These are phyloP conservation scores for Phyllotreta cruciferae DNA, from an alignment of 2,888 invertebrate genomes.

Conservation along the genomic window DNA sequence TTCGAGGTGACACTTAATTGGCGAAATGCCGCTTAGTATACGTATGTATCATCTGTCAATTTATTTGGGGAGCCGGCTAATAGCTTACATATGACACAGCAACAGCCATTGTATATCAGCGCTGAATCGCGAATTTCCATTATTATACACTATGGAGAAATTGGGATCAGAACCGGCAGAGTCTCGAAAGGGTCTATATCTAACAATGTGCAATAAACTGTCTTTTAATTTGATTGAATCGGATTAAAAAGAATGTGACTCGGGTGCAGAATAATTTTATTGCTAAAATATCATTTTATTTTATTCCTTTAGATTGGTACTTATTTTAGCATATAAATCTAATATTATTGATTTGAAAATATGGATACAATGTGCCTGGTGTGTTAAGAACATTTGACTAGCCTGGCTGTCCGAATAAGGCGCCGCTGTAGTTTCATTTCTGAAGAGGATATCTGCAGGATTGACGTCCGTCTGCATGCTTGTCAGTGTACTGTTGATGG, in stretches of 20 bases:
- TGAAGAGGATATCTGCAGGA: slow-evolving; percentile 6
- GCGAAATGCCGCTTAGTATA: slow-evolving; percentile 4
- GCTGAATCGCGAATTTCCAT: slow-evolving; percentile 11
- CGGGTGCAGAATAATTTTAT: too few relatives aligned
- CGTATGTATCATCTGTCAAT: slow-evolving; percentile 16
- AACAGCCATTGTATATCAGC: slow-evolving; percentile 3
- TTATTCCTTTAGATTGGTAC: too few relatives aligned
- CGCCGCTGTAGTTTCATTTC: slow-evolving; percentile 2
- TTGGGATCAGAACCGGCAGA: slow-evolving; percentile 4
- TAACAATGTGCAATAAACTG: not conserved
- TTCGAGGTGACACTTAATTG: slow-evolving; percentile 19
- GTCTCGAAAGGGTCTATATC: slow-evolving; percentile 1
- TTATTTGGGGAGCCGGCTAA: slow-evolving; percentile 6
- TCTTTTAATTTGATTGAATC: too few relatives aligned
- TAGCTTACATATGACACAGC: slow-evolving; percentile 10
- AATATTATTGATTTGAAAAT: not conserved
- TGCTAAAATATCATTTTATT: too few relatives aligned
- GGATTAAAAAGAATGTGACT: too few relatives aligned
- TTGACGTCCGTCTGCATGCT: slow-evolving; percentile 14
- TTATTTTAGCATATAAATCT: too few relatives aligned
- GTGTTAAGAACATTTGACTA: not conserved
- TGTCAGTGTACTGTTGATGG: slow-evolving; percentile 19
- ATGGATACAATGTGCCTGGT: not conserved
- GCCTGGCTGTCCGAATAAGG: slow-evolving; percentile 12
- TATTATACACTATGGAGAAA: slow-evolving; percentile 11